Base-by-base conservation (phyloP, 2,888 invertebrate genomes). In the Dicyrtoma fusca region DNA sequence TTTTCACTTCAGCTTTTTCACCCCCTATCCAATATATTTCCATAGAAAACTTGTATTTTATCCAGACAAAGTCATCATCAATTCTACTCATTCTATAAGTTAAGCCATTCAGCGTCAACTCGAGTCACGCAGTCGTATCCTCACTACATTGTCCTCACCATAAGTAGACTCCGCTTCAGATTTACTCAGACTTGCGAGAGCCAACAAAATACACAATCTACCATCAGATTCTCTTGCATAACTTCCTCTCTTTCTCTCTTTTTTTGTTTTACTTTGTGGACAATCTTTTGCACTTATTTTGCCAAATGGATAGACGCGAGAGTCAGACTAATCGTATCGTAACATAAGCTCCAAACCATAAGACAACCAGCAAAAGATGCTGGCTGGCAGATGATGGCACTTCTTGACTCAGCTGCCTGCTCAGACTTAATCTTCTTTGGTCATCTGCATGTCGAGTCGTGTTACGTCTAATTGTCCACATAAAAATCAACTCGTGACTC, bases 121-220 rank as follows among this genome's bases (percentile, higher is more conserved):
- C 55, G 68, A 68, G 68, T 68, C 68, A 68, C 68, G 68, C 68
- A 68, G 68, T 45, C 47, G 61, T 61, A 44, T 61, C 61, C 23
- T 34, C 61, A 57, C 10, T 61, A 53, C 11, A 21, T 42, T 63
- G 44, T 44, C 62, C 47, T 63, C 47, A 21, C 23, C 49, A 14
- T 49, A 25, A 23, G 26, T 26, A 59, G 25, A 59, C 34, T 17
- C 55, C 14, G 3, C 59, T 34, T 17, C 59, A 26, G 21, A 53
- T 53, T 21, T 53, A 53, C 53, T 21, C 11, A 21, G 53, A 17
- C 21, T 53, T 49, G 49, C 49, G 53, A 53, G 21, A 21, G 19
- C 53, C 34, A 34, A 34, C 34, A 34, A 34, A 34, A 21, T 53
- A 21, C 17, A 53, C 53, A n/a, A 53, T 53, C 19, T 53, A 21